These are phyloP conservation scores for Embidobia sp. DNA, from an alignment of 2,888 invertebrate species.

Conservation along the genomic window DNA sequence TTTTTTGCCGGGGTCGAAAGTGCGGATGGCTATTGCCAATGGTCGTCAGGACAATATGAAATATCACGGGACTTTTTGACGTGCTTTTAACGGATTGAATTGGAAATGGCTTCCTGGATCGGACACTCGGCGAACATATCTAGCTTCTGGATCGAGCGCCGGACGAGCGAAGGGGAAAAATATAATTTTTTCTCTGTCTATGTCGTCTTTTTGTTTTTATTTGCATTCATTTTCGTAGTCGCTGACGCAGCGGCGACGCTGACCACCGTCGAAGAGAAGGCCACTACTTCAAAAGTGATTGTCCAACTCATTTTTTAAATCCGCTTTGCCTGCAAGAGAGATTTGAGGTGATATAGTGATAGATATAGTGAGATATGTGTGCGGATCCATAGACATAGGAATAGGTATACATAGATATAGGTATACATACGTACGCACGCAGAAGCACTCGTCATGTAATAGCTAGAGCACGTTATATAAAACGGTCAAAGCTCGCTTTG, in stretches of 20 bases:
- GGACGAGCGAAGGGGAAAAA: slow-evolving; percentile 67
- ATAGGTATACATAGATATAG: slow-evolving; percentile 59
- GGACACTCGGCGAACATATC: slow-evolving; percentile 76
- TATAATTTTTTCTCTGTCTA: slow-evolving; percentile 66
- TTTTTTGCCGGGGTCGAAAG: slow-evolving; percentile 8
- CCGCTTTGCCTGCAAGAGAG: slow-evolving; percentile 67
- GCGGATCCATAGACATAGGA: slow-evolving; percentile 63
- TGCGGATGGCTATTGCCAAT: slow-evolving; percentile 45
- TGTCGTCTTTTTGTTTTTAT: slow-evolving; percentile 58
- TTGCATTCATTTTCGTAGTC: slow-evolving; percentile 76
- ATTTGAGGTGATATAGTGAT: slow-evolving; percentile 72
- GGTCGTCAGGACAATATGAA: slow-evolving; percentile 69
- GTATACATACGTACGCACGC: slow-evolving; percentile 5
- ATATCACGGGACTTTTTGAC: slow-evolving; percentile 80
- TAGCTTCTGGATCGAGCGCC: slow-evolving; percentile 74
- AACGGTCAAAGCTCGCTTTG: slow-evolving; percentile 76
- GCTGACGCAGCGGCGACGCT: slow-evolving; percentile 76
- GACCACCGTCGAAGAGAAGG: slow-evolving; percentile 68
- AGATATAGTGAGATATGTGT: slow-evolving; percentile 66
- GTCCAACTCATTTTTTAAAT: slow-evolving; percentile 76
- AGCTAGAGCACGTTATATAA: slow-evolving; percentile 70
- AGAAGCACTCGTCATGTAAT: slow-evolving; percentile 68
- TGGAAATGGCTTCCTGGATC: slow-evolving; percentile 78
- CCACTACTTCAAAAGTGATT: slow-evolving; percentile 75
- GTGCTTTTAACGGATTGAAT: slow-evolving; percentile 80